Percentiles rank a stretch among this genome's conserved stretches.
Evolutionary conservation across 1,140 invertebrate genomes (phyloP).

Genomic region (Penaeus chinensis): DNA sequence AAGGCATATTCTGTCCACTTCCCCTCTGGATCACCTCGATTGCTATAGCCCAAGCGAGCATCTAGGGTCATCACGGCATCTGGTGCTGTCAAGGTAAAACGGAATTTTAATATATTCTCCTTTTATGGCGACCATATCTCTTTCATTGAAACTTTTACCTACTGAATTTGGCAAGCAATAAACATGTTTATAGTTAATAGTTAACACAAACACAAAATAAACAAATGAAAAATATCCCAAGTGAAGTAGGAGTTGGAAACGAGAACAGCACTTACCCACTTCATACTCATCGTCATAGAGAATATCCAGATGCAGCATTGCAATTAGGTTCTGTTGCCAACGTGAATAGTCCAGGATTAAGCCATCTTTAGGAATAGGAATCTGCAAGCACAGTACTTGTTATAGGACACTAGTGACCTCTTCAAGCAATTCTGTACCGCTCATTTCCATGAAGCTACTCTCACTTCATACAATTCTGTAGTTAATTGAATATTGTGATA

Average conservation of each 20-base stretch:
- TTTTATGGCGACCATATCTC: too few species aligned
- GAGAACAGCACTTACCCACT: conserved; percentile 33
- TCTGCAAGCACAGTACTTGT: conserved; percentile 69
- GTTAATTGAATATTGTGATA: too few species aligned
- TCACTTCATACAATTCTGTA: too few species aligned
- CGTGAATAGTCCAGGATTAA: conserved; percentile 87
- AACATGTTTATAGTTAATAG: too few species aligned
- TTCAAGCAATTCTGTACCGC: background rate
- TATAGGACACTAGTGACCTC: background rate
- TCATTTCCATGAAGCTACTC: background rate
- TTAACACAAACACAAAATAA: too few species aligned
- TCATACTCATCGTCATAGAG: conserved; percentile 72
- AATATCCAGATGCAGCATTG: conserved; percentile 88
- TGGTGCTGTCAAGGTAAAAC: conserved; percentile 57
- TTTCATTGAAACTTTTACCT: too few species aligned
- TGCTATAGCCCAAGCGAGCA: conserved; percentile 85
- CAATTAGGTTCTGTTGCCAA: conserved; percentile 97
- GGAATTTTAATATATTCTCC: too few species aligned
- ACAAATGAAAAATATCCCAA: too few species aligned
- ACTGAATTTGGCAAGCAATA: too few species aligned
- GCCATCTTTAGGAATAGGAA: conserved; percentile 83
- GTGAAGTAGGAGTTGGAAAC: too few species aligned
- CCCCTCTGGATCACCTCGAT: conserved; percentile 81
- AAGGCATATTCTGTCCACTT: conserved; percentile 84
- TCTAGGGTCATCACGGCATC: conserved; percentile 78